Conservation (phyloP, 2,113 vertebrate genomes). For the Thomomys bottae region DNA sequence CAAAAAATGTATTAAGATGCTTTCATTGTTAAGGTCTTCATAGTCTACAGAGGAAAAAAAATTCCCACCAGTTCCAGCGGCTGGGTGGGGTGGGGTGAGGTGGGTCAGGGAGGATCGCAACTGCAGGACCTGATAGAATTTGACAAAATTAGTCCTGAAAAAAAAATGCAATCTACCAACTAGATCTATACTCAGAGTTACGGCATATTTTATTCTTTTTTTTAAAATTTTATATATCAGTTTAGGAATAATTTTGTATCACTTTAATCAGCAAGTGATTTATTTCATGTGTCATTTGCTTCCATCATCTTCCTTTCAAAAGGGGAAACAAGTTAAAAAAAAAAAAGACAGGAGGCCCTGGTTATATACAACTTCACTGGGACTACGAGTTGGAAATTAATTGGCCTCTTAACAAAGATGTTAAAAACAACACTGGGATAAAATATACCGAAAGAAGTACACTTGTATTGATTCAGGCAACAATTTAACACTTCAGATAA, state of each 20-base stretch:
- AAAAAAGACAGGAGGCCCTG: constrained; percentile 25
- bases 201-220: constrained; percentile 26
- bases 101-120: background rate
- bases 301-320: constrained; percentile 14
- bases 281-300: constrained; percentile 48
- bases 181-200: constrained; percentile 45
- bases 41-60: background rate
- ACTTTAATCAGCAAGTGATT: constrained; percentile 30
- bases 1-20: constrained; percentile 68
- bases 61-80: background rate
- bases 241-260: constrained; percentile 35
- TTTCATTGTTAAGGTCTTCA: constrained; percentile 43
- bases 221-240: background rate
- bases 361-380: constrained; percentile 45
- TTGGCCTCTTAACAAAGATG: constrained; percentile 75
- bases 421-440: constrained; percentile 78
- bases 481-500: constrained; percentile 86
- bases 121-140: constrained; percentile 6
- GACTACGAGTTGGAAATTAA: constrained; percentile 75
- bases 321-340: constrained; percentile 37
- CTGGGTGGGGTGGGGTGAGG: no score
- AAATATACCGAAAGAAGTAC: constrained; percentile 77
- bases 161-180: no score
- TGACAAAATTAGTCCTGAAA: background rate
- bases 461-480: constrained; percentile 84